These are phyloP conservation scores for Virgularia gustaviana DNA, from an alignment of 92 coral and sea anemone genomes.

Conservation along the genomic window DNA sequence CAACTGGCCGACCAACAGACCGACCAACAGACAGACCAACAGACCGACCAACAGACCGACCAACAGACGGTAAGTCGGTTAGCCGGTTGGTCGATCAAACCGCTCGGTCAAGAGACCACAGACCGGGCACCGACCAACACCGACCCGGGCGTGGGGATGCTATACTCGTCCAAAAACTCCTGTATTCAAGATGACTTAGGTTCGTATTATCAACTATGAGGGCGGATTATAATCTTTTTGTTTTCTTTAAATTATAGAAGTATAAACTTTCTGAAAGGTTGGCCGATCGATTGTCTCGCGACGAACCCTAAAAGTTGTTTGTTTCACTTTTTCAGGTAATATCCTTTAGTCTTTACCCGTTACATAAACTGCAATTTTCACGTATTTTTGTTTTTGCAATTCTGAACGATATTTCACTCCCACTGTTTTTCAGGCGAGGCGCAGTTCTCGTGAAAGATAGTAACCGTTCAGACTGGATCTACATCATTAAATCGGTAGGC, in stretches of 20 bases:
- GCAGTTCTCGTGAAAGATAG: conserved; percentile 92
- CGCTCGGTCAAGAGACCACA: too few relatives aligned
- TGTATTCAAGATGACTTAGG: too few relatives aligned
- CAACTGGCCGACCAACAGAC: too few relatives aligned
- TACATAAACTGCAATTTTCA: neutral
- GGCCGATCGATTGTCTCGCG: conserved; percentile 82
- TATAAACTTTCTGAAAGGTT: conserved; percentile 75
- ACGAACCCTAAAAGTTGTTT: conserved; percentile 82
- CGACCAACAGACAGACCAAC: too few relatives aligned
- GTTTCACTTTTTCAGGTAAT: conserved; percentile 92
- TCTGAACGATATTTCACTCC: neutral
- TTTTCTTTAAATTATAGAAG: conserved; percentile 43
- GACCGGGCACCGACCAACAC: too few relatives aligned
- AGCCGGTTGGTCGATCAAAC: too few relatives aligned
- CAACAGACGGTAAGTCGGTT: too few relatives aligned
- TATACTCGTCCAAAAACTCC: too few relatives aligned
- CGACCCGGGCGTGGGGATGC: too few relatives aligned
- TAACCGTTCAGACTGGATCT: conserved; percentile 95
- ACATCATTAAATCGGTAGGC: conserved; percentile 86
- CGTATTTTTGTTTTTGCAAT: neutral
- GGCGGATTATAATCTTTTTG: neutral
- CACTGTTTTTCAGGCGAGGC: conserved; percentile 62
- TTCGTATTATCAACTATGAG: too few relatives aligned
- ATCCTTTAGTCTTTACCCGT: neutral
- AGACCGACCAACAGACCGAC: too few relatives aligned